A percentile compares a stretch with the other conserved stretches of the same genome.
Evolutionary conservation across 2,888 invertebrate genomes (phyloP).

Genomic region (Hirtodrosophila cameraria): DNA sequence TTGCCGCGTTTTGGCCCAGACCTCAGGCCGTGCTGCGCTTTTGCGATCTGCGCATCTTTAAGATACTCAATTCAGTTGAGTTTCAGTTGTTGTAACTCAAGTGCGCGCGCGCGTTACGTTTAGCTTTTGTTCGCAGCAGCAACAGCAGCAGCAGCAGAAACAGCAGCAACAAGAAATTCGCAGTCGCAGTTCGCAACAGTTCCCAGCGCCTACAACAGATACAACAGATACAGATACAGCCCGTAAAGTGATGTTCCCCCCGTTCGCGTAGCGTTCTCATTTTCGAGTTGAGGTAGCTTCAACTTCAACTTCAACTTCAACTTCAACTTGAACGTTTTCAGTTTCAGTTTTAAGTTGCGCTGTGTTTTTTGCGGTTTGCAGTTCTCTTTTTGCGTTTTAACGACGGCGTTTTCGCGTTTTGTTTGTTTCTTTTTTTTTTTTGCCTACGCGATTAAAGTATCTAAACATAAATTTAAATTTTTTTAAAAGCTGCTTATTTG

Average conservation of each 20-base stretch:
- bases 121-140: conserved; percentile 26
- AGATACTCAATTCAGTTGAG: conserved; percentile 76
- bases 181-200: neutral
- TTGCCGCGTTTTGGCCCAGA: conserved; percentile 52
- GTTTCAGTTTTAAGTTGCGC: conserved; percentile 31
- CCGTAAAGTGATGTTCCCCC: no score
- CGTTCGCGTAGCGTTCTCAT: conserved; percentile 19
- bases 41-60: conserved; percentile 74
- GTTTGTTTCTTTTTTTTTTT: no score
- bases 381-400: conserved; percentile 40
- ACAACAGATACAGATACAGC: neutral
- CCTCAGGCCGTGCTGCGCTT: conserved; percentile 41
- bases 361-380: conserved; percentile 14
- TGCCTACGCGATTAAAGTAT: conserved; percentile 3
- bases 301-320: conserved; percentile 3
- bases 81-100: conserved; percentile 80
- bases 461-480: no score
- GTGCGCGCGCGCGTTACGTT: conserved; percentile 77
- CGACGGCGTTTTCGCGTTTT: conserved; percentile 63
- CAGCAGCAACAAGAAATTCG: neutral
- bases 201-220: neutral
- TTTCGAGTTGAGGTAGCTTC: conserved; percentile 37
- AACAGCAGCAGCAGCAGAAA: conserved; percentile 8
- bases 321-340: conserved; percentile 15
- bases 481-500: no score